Percentiles rank a stretch among this genome's conserved stretches.
These are phyloP conservation scores for Reticulitermes speratus DNA, from an alignment of 1,140 invertebrate species.

Conservation along the genomic window DNA sequence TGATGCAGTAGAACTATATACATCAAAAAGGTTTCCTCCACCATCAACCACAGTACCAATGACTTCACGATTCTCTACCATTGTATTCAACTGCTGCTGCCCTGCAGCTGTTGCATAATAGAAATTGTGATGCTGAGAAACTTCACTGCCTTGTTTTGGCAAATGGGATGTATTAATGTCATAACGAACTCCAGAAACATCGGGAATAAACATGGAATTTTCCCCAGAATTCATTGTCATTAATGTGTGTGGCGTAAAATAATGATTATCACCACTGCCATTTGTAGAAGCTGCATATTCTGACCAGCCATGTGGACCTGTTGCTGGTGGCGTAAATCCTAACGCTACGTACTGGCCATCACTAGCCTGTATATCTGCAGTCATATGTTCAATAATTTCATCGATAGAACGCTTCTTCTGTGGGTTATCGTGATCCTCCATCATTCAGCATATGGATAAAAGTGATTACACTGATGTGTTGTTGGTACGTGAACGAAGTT, in stretches of 20 bases:
- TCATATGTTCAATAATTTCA: slow-evolving; percentile 63
- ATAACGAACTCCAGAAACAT: slow-evolving; percentile 20
- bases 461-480: background rate
- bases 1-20: slow-evolving; percentile 41
- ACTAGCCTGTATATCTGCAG: slow-evolving; percentile 56
- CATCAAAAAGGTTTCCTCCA: slow-evolving; percentile 51
- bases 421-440: slow-evolving; percentile 26
- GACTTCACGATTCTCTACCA: slow-evolving; percentile 48
- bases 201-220: slow-evolving; percentile 20
- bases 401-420: slow-evolving; percentile 51
- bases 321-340: slow-evolving; percentile 48
- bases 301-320: slow-evolving; percentile 44
- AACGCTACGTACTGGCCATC: slow-evolving; percentile 60
- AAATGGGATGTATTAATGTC: slow-evolving; percentile 27
- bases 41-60: slow-evolving; percentile 50
- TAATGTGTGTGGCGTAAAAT: slow-evolving; percentile 21
- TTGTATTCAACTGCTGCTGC: slow-evolving; percentile 33
- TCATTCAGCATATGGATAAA: background rate
- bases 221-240: slow-evolving; percentile 27
- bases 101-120: background rate
- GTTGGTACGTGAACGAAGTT: background rate
- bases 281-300: slow-evolving; percentile 42
- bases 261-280: slow-evolving; percentile 23
- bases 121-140: slow-evolving; percentile 29
- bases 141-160: slow-evolving; percentile 25